Evolutionary conservation across 1,140 invertebrate species (phyloP).

Genomic region (Acyrthosiphon pisum): DNA sequence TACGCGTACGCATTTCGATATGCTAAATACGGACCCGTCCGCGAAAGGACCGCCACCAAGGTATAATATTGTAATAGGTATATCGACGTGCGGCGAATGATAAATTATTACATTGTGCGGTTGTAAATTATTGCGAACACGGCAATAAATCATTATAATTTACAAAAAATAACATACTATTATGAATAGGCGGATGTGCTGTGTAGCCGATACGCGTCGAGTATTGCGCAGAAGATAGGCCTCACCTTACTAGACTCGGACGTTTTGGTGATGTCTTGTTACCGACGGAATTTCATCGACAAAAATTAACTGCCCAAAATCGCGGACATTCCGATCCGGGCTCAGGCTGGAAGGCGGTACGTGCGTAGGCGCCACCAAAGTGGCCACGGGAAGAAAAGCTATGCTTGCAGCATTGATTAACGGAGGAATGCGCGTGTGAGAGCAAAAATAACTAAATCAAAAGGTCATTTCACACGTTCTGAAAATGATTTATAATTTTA

Average conservation of each 20-base stretch:
- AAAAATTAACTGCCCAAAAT: background rate
- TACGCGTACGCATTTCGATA: background rate
- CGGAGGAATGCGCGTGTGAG: background rate
- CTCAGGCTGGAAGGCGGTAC: background rate
- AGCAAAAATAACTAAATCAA: background rate
- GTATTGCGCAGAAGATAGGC: background rate
- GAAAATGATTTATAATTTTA: background rate
- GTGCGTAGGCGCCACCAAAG: background rate
- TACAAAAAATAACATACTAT: constrained; percentile 1
- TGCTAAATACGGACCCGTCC: background rate
- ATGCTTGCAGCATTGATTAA: background rate
- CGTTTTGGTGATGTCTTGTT: background rate
- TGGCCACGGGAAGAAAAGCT: background rate
- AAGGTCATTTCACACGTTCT: background rate
- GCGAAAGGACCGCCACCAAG: background rate
- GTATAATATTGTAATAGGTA: background rate
- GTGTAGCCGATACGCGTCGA: background rate
- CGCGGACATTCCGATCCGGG: background rate
- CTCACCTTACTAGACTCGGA: no score
- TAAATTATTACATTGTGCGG: background rate
- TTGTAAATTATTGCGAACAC: background rate
- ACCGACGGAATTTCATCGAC: background rate
- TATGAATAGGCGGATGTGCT: background rate
- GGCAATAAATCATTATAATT: background rate
- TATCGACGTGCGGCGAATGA: background rate